A percentile compares a stretch with the other conserved stretches of the same genome.
Evolutionary conservation across 1,140 invertebrate genomes (phyloP).

Genomic region (Drosophila kanapiae): DNA sequence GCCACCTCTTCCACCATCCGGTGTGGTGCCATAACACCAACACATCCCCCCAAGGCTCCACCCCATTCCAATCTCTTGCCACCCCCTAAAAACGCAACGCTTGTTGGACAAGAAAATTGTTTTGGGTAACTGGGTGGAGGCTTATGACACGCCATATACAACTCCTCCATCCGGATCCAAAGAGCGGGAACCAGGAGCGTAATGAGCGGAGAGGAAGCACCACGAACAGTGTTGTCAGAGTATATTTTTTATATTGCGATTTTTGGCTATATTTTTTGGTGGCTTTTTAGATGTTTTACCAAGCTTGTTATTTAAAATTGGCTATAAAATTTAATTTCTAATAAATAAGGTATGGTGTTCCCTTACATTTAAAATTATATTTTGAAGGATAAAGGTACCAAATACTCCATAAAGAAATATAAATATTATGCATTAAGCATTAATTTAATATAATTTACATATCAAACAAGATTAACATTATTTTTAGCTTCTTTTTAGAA

Average conservation of each 20-base stretch:
- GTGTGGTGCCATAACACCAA: constrained; percentile 8
- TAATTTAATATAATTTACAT: no score
- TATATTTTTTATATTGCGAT: background rate
- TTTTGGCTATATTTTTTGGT: background rate
- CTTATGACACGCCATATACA: constrained; percentile 55
- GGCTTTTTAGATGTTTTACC: no score
- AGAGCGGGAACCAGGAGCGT: constrained; percentile 1
- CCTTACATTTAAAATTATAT: background rate
- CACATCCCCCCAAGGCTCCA: constrained; percentile 10
- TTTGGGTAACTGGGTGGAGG: constrained; percentile 41
- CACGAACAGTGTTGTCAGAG: constrained; percentile 11
- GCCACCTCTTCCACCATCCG: constrained; percentile 27
- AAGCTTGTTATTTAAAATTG: no score
- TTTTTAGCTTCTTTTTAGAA: background rate
- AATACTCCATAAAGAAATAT: background rate
- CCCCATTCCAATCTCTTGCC: constrained; percentile 23
- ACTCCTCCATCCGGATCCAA: constrained; percentile 32
- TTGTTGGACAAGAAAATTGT: constrained; percentile 32
- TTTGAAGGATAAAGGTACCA: background rate
- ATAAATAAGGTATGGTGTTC: background rate
- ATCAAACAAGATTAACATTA: background rate
- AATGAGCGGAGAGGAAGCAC: constrained; percentile 30
- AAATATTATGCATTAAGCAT: background rate
- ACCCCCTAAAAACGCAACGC: constrained; percentile 11
- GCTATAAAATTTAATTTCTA: background rate